Conservation (phyloP, 1,140 invertebrate genomes). For the Bombus picipes region DNA sequence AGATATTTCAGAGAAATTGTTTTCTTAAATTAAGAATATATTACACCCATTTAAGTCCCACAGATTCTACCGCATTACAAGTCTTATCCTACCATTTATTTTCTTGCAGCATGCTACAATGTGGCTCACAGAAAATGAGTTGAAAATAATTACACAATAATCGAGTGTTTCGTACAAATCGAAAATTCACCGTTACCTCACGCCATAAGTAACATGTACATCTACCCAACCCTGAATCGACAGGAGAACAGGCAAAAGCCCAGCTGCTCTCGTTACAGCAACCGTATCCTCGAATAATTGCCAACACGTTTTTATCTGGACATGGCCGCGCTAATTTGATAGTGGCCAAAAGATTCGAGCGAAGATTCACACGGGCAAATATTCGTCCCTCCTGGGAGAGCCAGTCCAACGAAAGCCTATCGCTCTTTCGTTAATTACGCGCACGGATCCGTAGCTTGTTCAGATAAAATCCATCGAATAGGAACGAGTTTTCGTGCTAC, state of each 20-base stretch:
- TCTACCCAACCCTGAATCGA: not conserved
- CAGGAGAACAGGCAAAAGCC: not conserved
- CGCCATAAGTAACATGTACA: not conserved
- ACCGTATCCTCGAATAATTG: conserved; percentile 13
- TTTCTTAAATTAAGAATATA: too few relatives aligned
- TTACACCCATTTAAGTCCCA: too few relatives aligned
- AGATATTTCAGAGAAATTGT: too few relatives aligned
- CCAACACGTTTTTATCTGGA: conserved; percentile 45
- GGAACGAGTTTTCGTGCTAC: conserved; percentile 61
- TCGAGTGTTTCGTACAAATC: not conserved
- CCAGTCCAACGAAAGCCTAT: not conserved
- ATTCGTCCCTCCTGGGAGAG: conserved; percentile 29
- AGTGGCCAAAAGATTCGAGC: conserved; percentile 26
- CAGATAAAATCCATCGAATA: conserved; percentile 62
- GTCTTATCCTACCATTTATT: too few relatives aligned
- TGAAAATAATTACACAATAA: too few relatives aligned
- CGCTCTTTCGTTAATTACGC: conserved; percentile 41
- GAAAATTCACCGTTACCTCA: not conserved
- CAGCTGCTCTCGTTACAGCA: conserved; percentile 1
- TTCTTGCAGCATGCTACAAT: too few relatives aligned
- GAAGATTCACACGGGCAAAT: conserved; percentile 5
- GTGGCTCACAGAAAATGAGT: too few relatives aligned
- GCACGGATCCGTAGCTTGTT: not conserved
- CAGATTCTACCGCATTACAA: too few relatives aligned
- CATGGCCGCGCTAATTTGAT: conserved; percentile 40